Evolutionary conservation across 2,113 vertebrate genomes (phyloP), one percentile per base, ranked within the genome.

Genomic region (Hirundichthys speculiger): DNA sequence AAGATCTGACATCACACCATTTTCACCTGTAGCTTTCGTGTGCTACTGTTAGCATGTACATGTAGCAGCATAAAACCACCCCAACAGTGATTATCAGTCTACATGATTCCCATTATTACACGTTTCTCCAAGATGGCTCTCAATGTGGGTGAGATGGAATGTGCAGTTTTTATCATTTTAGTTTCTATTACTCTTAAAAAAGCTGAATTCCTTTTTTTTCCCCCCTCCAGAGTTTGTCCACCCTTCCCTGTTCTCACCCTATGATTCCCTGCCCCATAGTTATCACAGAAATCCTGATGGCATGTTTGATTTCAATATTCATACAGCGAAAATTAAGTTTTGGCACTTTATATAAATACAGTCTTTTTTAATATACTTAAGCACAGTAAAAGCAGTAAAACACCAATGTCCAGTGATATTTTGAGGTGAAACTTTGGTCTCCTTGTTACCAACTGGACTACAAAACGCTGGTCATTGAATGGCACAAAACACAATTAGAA

Each of bases 301-400:
- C 86, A 89, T 75, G 27, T 70, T 83, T 55, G 41, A 81, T 73
- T 88, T 79, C 30, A 76, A 34, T 83, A 50, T 65, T 84, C 13
- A 38, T 74, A 79, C 71, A 82, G 71, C 74, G 86, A 79, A 64
- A 83, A 79, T 87, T 79, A 79, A 47, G 61, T 79, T 87, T 91
- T 91, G 88, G 88, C 90, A 91, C 90, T 90, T 90, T 69, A 90
- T 86, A 86, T 82, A 84, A 84, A 86, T 86, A 86, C 73, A 79
- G 68, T 88, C 60, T 77, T 68, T 69, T 54, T 42, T 77, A 82
- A 89, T 72, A 86, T 69, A 84, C 80, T 64, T 49, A 75, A 69
- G 79, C 81, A 91, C 79, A 85, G 73, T 80, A 61, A 77, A 72
- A 83, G 88, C 71, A 90, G 77, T 79, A 78, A 83, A 22, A 87